Conservation (phyloP, 1,140 invertebrate species). For the Dreissena polymorpha region DNA sequence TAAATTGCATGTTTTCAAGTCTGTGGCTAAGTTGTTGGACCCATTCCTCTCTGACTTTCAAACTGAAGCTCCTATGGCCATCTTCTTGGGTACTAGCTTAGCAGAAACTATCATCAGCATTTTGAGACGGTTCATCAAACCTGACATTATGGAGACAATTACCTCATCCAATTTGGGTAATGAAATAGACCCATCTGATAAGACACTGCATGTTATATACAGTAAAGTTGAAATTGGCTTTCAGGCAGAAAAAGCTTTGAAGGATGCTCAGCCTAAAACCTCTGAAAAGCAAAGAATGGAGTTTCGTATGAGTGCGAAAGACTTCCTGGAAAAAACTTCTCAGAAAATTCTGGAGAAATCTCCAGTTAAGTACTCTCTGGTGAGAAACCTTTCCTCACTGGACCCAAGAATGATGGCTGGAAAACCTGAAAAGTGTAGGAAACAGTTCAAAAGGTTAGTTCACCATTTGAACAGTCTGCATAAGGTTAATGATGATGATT, state of each 20-base stretch:
- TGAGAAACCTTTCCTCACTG: constrained; percentile 32
- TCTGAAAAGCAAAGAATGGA: constrained; percentile 10
- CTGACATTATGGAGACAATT: neutral
- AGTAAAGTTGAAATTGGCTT: constrained; percentile 23
- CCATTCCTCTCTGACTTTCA: constrained; percentile 53
- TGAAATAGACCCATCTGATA: constrained; percentile 14
- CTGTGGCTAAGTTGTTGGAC: constrained; percentile 23
- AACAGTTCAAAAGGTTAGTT: constrained; percentile 16
- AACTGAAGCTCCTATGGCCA: constrained; percentile 33
- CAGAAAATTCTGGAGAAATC: constrained; percentile 45
- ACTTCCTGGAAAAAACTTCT: constrained; percentile 1
- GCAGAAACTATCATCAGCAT: neutral
- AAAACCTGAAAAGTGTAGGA: neutral
- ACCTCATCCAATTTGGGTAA: neutral
- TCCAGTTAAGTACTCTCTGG: constrained; percentile 51
- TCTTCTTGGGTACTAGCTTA: constrained; percentile 38
- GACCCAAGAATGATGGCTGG: constrained; percentile 37
- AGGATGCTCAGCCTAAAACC: constrained; percentile 11
- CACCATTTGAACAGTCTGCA: neutral
- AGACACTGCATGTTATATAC: neutral
- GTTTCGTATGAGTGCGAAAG: neutral
- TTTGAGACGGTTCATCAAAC: constrained; percentile 37
- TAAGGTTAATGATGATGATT: constrained; percentile 19
- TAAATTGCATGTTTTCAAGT: constrained; percentile 38
- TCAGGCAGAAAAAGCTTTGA: constrained; percentile 27